A percentile compares a stretch with the other conserved stretches of the same genome.
Evolutionary conservation across 2,797 vertebrate genomes (phyloP).

Genomic region (Astyanax mexicanus): DNA sequence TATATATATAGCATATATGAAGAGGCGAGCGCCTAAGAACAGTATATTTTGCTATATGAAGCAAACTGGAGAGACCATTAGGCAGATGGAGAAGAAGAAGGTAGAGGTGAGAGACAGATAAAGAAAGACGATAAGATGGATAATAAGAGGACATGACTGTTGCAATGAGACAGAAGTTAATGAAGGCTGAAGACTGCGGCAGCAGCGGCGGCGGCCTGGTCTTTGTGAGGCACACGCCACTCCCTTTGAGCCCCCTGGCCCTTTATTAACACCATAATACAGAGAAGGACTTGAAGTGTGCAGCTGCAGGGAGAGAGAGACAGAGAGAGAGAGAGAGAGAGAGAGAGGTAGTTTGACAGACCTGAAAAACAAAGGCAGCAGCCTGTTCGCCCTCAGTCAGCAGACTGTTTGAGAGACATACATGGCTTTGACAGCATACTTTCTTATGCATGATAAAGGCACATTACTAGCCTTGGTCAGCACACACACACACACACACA

Average conservation of each 20-base stretch:
- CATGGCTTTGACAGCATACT: slow-evolving; percentile 19
- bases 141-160: slow-evolving; percentile 62
- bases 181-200: slow-evolving; percentile 82
- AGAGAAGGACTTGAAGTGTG: slow-evolving; percentile 78
- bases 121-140: slow-evolving; percentile 52
- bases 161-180: slow-evolving; percentile 83
- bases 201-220: slow-evolving; percentile 67
- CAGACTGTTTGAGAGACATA: slow-evolving; percentile 33
- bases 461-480: slow-evolving; percentile 1
- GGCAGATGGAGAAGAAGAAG: not conserved
- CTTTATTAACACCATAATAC: slow-evolving; percentile 81
- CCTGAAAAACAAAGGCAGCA: slow-evolving; percentile 21
- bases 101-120: not conserved
- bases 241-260: slow-evolving; percentile 76
- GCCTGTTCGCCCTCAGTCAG: slow-evolving; percentile 33
- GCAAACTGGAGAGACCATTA: not conserved
- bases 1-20: no score
- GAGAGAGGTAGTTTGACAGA: slow-evolving; percentile 44
- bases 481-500: not conserved
- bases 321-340: slow-evolving; percentile 43
- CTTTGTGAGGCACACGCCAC: slow-evolving; percentile 73
- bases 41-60: no score
- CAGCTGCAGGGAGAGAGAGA: slow-evolving; percentile 76
- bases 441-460: slow-evolving; percentile 27
- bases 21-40: no score